A percentile compares a stretch with the other conserved stretches of the same genome.
These are phyloP conservation scores for Pterocles gutturalis DNA, from an alignment of 2,113 vertebrate species.

Conservation along the genomic window DNA sequence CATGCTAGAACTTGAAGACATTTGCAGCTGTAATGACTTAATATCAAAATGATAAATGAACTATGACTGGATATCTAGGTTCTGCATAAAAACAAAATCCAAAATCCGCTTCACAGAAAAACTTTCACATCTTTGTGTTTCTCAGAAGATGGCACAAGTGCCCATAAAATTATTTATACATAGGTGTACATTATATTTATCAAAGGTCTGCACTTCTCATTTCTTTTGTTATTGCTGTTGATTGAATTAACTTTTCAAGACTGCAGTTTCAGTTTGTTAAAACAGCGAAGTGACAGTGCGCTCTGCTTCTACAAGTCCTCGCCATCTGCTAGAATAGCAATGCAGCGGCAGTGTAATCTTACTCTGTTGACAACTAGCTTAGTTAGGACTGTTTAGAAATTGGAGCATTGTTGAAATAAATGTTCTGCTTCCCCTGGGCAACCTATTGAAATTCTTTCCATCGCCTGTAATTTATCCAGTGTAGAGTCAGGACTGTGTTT, in stretches of 20 bases:
- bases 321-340: not conserved
- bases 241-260: constrained; percentile 25
- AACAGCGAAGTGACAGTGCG: not conserved
- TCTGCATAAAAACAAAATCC: not conserved
- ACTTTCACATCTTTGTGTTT: not conserved
- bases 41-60: constrained; percentile 2
- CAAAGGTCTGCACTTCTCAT: not conserved
- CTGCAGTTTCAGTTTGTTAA: constrained; percentile 28
- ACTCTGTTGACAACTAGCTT: constrained; percentile 26
- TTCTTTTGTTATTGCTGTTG: not conserved
- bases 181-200: not conserved
- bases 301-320: constrained; percentile 18
- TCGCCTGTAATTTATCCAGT: constrained; percentile 29
- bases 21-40: not conserved
- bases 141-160: not conserved
- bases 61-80: not conserved
- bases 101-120: not conserved
- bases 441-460: constrained; percentile 10
- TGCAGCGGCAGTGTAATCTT: not conserved
- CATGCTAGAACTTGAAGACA: not conserved
- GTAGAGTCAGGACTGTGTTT: constrained; percentile 22
- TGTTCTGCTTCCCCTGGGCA: constrained; percentile 40
- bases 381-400: constrained; percentile 5
- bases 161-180: not conserved
- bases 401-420: constrained; percentile 49